Percentiles rank a stretch among this genome's conserved stretches.
Evolutionary conservation across 2,113 vertebrate species (phyloP).

Genomic region (Pelvicachromis taeniatus): DNA sequence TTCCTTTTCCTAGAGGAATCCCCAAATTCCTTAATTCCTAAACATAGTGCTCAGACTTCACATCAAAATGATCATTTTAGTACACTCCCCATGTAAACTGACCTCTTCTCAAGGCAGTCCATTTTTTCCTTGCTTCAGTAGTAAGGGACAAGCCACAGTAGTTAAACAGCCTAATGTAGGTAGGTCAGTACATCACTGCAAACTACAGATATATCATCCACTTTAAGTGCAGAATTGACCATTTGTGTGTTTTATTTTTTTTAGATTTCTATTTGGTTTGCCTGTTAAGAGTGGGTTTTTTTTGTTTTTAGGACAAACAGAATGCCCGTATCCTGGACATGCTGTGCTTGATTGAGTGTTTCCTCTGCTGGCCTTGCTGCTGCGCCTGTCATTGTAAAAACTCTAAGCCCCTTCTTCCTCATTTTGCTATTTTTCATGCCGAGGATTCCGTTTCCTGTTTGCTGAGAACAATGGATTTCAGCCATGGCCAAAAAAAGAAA

Average conservation of each 20-base stretch:
- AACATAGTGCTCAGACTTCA: neutral
- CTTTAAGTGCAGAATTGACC: neutral
- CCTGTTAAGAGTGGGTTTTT: neutral
- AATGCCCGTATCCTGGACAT: slow-evolving; percentile 47
- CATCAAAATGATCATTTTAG: neutral
- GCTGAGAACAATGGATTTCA: slow-evolving; percentile 58
- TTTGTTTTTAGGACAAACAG: slow-evolving; percentile 3
- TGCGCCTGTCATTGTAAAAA: slow-evolving; percentile 43
- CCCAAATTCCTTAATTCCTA: neutral
- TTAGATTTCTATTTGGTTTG: neutral
- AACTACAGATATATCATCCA: neutral
- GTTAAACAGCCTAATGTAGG: neutral
- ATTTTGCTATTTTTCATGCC: slow-evolving; percentile 48
- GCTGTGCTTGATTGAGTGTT: slow-evolving; percentile 33
- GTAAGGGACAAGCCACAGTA: neutral
- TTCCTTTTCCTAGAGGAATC: neutral
- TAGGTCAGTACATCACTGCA: neutral
- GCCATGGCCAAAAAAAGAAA: neutral
- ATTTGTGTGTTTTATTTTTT: neutral
- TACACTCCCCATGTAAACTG: neutral
- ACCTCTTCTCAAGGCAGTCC: neutral
- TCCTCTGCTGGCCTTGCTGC: slow-evolving; percentile 51
- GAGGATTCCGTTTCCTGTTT: slow-evolving; percentile 64
- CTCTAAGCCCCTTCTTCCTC: slow-evolving; percentile 46
- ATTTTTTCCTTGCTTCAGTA: neutral